phyloP scores from a whole-genome alignment of 2,113 vertebrate genomes.

The Columba janthina region DNA sequence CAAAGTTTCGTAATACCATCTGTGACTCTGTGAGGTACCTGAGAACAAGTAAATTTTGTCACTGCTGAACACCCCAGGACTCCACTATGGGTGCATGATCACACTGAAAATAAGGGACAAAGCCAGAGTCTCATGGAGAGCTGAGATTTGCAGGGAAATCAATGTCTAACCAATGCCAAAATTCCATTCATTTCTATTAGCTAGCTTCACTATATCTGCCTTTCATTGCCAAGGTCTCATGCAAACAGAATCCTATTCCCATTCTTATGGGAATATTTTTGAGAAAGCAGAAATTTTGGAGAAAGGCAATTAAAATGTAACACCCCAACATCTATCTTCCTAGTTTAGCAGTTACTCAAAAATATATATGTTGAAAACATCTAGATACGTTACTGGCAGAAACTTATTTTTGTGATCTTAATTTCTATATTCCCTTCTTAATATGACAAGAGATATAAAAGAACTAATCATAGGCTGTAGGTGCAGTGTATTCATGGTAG shows the following conservation, averaged over 20 bases:
- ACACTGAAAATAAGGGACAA: neutral
- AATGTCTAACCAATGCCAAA: neutral
- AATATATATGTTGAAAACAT: neutral
- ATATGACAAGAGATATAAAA: neutral
- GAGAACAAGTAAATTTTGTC: neutral
- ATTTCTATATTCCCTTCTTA: neutral
- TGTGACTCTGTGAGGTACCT: neutral
- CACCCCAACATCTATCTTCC: neutral
- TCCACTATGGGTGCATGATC: neutral
- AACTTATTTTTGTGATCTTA: neutral
- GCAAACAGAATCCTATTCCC: neutral
- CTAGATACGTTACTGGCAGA: neutral
- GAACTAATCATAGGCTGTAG: neutral
- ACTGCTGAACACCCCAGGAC: neutral
- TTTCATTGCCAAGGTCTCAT: neutral
- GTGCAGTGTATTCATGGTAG: neutral
- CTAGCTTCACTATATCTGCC: neutral
- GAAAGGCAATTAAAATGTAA: neutral
- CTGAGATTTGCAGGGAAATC: neutral
- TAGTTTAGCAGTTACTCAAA: neutral
- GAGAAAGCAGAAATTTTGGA: neutral
- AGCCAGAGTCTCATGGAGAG: neutral
- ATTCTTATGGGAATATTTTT: neutral
- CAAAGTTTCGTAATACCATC: neutral
- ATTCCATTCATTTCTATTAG: neutral